These are phyloP conservation scores for Hirtodrosophila histrioides DNA, from an alignment of 2,888 invertebrate species.

Conservation along the genomic window DNA sequence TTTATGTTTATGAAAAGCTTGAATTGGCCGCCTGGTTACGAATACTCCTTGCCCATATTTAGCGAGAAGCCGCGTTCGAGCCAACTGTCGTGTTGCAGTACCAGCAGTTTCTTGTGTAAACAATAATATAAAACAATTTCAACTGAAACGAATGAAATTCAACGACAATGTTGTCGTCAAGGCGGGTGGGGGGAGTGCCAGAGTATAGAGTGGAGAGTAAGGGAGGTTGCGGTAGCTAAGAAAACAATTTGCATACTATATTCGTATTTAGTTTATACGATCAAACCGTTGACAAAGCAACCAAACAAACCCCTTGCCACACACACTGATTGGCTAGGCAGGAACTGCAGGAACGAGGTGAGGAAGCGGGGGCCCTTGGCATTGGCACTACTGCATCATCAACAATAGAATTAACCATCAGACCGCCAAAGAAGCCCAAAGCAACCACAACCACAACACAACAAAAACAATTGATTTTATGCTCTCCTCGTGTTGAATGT, in stretches of 20 bases:
- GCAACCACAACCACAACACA: neutral
- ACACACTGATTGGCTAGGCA: neutral
- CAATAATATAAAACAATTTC: constrained; percentile 55
- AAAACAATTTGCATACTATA: constrained; percentile 65
- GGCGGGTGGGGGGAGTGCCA: neutral
- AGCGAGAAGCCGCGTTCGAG: constrained; percentile 14
- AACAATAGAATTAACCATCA: neutral
- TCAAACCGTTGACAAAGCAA: constrained; percentile 52
- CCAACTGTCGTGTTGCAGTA: constrained; percentile 19
- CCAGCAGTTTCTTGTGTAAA: constrained; percentile 49
- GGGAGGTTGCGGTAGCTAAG: constrained; percentile 39
- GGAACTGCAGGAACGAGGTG: neutral
- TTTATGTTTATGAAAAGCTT: constrained; percentile 10
- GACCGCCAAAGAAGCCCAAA: too few relatives aligned
- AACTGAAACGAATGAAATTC: constrained; percentile 50
- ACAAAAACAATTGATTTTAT: constrained; percentile 22
- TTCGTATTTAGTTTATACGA: constrained; percentile 39
- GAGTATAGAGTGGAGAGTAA: neutral
- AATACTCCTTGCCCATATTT: constrained; percentile 14
- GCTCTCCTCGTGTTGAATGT: constrained; percentile 7
- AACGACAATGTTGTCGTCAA: constrained; percentile 41
- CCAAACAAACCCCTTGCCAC: constrained; percentile 24
- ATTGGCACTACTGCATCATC: constrained; percentile 16
- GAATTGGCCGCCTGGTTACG: constrained; percentile 11
- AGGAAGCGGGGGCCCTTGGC: constrained; percentile 9